Percentiles rank a stretch among this genome's conserved stretches.
Evolutionary conservation across 2,888 invertebrate species (phyloP).

Genomic region (Synanthedon myopaeformis): DNA sequence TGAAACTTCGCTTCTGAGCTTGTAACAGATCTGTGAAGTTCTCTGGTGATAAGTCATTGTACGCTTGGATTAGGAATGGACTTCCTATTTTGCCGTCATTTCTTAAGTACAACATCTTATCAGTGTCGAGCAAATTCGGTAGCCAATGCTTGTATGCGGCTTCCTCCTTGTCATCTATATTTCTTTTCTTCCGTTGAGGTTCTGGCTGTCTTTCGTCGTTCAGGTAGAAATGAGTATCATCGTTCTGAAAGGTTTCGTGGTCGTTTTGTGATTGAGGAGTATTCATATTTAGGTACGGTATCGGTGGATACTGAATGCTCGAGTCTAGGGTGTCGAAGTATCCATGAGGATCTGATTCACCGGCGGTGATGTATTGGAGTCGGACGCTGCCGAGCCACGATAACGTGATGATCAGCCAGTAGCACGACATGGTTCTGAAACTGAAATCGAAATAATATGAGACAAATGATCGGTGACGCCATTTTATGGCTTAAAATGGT

Average conservation of each 20-base stretch:
- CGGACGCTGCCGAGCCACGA: constrained; percentile 48
- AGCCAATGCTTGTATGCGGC: constrained; percentile 24
- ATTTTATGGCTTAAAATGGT: no score
- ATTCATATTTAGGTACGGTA: constrained; percentile 34
- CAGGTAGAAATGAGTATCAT: constrained; percentile 16
- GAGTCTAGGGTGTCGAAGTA: constrained; percentile 26
- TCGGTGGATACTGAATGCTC: constrained; percentile 20
- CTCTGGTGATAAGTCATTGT: constrained; percentile 16
- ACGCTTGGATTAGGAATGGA: constrained; percentile 20
- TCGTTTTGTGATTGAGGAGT: constrained; percentile 19
- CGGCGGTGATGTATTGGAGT: constrained; percentile 48
- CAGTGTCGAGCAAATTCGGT: constrained; percentile 31
- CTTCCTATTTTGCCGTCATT: constrained; percentile 19
- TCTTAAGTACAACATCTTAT: constrained; percentile 27
- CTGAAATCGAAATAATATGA: constrained; percentile 1
- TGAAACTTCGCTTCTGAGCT: constrained; percentile 46
- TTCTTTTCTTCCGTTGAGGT: constrained; percentile 20
- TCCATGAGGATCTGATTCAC: constrained; percentile 23
- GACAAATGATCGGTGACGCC: no score
- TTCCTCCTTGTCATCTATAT: constrained; percentile 18
- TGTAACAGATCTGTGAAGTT: constrained; percentile 25
- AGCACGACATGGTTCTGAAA: constrained; percentile 54
- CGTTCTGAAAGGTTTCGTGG: constrained; percentile 18
- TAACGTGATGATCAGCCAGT: constrained; percentile 45
- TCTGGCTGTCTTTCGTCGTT: constrained; percentile 13